Conservation (phyloP, 2,797 vertebrate genomes). For the Gastrophryne carolinensis region DNA sequence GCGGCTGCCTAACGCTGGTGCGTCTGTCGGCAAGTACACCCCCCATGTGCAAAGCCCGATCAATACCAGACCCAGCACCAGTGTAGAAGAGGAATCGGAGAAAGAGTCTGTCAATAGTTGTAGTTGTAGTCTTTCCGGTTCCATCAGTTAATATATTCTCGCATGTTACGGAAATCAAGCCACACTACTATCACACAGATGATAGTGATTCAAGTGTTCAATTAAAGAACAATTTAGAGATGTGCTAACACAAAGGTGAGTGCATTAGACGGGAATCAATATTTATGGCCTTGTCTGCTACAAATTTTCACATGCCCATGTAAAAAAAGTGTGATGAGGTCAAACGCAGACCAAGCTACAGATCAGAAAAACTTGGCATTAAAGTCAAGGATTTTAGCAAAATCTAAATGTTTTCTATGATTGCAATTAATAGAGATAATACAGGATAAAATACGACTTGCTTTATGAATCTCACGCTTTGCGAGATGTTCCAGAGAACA, state of each 20-base stretch:
- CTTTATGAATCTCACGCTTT: too few relatives aligned
- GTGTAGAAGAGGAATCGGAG: not conserved
- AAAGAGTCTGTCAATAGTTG: not conserved
- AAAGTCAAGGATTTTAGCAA: too few relatives aligned
- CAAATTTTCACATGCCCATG: constrained; percentile 18
- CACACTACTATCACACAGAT: not conserved
- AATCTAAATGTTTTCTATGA: too few relatives aligned
- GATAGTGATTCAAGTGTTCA: constrained; percentile 33
- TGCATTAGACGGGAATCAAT: constrained; percentile 43
- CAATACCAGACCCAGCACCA: constrained; percentile 2
- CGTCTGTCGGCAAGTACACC: constrained; percentile 22
- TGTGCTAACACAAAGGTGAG: constrained; percentile 22
- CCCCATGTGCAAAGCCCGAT: constrained; percentile 34
- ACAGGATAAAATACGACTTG: too few relatives aligned
- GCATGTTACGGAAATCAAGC: constrained; percentile 1
- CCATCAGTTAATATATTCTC: constrained; percentile 2
- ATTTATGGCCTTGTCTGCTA: constrained; percentile 35
- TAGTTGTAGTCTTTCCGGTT: not conserved
- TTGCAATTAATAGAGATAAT: too few relatives aligned
- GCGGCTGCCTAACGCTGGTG: constrained; percentile 29
- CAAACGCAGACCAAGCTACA: not conserved
- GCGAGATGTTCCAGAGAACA: not conserved
- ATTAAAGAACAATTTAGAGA: constrained; percentile 37
- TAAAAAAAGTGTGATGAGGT: not conserved
- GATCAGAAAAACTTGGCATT: not conserved